Evolutionary conservation across 2,797 vertebrate species (phyloP), one percentile per base, ranked within the genome.

Genomic region (Enteromius viviparus): DNA sequence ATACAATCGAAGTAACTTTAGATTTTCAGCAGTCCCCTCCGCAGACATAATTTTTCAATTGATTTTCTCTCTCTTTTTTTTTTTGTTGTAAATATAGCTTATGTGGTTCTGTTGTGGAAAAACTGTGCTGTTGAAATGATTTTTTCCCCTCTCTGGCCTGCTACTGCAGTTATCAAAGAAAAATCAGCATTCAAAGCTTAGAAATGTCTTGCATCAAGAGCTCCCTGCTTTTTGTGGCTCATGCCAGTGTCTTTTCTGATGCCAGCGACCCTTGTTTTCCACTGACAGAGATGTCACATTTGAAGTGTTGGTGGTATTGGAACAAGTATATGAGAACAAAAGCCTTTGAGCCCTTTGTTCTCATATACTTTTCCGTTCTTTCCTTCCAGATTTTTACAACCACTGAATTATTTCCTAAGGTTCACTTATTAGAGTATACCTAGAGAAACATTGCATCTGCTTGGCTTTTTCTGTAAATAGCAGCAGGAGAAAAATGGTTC

Each of bases 231-330:
- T 53, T 7, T 82, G 12, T 65, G 9, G 26, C n/a, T 37, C 7
- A 64, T 75, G 58, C 60, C 32, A 75, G n/a, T 75, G 15, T 64
- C 21, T 26, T 26, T 81, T 81, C 26, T 74, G 29, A 64, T 51
- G 55, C 45, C 55, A 60, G 26, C 2, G 11, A 64, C 70, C 45
- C 60, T 40, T 75, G n/a, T 53, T 75, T 75, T 37, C 32, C 45
- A 65, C 34, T 75, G 45, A 49, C 74, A 29, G 17, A 66, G 10
- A 49, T 75, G 45, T 71, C 58, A 40, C 21, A 75, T 47, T 74
- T 75, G 45, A 29, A 37, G 29, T 75, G 11, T 34, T 72, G 11
- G 21, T 64, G 45, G 45, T 49, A 37, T 12, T 81, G 29, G 58
- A 66, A 64, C 58, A 26, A 26, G 26, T 26, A 26, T 26, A 26